phyloP scores from a whole-genome alignment of 2,797 vertebrate genomes.

The Nannoperca australis region DNA sequence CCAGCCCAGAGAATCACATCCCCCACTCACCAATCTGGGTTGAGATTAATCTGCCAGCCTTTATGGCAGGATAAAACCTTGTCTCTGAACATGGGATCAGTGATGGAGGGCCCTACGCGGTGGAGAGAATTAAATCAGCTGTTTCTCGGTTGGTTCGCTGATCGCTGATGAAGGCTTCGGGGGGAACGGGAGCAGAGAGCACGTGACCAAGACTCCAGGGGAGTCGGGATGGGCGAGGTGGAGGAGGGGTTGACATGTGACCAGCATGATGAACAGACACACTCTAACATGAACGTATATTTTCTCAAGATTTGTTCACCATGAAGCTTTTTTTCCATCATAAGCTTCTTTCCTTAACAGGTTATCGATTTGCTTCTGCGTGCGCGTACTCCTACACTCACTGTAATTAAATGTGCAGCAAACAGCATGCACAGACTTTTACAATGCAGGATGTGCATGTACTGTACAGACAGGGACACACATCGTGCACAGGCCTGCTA shows the following conservation, averaged over 20 bases:
- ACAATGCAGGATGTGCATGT: background rate
- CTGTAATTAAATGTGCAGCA: background rate
- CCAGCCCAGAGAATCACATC: constrained; percentile 55
- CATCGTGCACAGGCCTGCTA: constrained; percentile 7
- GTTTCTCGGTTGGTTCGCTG: constrained; percentile 38
- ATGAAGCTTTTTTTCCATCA: background rate
- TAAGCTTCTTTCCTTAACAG: constrained; percentile 7
- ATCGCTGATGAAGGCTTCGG: constrained; percentile 40
- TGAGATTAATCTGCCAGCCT: constrained; percentile 74
- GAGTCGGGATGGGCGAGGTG: constrained; percentile 37
- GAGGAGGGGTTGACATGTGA: constrained; percentile 66
- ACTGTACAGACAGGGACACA: background rate
- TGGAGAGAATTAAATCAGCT: constrained; percentile 59
- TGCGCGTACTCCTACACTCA: background rate
- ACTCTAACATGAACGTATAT: constrained; percentile 19
- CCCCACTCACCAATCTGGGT: constrained; percentile 62
- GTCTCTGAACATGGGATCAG: constrained; percentile 65
- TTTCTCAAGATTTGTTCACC: background rate
- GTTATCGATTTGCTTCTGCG: constrained; percentile 2
- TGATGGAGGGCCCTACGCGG: constrained; percentile 50
- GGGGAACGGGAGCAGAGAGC: constrained; percentile 39
- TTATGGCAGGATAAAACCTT: constrained; percentile 68
- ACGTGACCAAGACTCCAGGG: constrained; percentile 63
- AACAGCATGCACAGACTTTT: background rate
- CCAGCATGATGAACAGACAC: constrained; percentile 41